Base-by-base conservation (phyloP, 1,140 invertebrate genomes). In the Cryptotermes secundus region DNA sequence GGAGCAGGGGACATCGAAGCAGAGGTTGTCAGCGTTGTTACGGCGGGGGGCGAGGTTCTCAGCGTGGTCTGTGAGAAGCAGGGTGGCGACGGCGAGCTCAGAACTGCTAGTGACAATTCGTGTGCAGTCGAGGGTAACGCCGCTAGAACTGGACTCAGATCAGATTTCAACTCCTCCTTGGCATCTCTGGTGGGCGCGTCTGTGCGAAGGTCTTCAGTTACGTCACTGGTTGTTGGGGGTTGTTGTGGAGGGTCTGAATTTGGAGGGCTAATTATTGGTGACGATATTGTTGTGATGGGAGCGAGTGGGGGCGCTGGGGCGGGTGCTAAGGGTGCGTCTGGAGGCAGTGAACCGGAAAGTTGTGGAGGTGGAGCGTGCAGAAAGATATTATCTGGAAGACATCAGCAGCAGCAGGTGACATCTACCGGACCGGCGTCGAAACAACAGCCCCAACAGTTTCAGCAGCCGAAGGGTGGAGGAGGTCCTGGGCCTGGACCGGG, bases 361-460 rank as follows among this genome's bases (percentile, higher is more conserved):
- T 85, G 84, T 80, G 84, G 84, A 16, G 84, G 84, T 26, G 84
- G 84, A 4, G 84, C 84, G 26, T 85, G 84, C 49, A 35, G 84
- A 26, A 85, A 85, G 72, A 65, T 85, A 22, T 72, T 82, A 14
- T 38, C 45, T 19, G 34, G 65, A 19, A 49, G 82, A 26, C 65
- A 79, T 31, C 81, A 38, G 34, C 84, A 83, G 26, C 84, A 85
- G 53, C 84, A 82, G 45, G 31, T 72, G 31, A 34, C 81, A 31
- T 24, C 81, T 34, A 10, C 38, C 10, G 59, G 59, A 38, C 34
- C 26, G 36, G 19, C 72, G 3, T 12, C 36, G 65, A 65, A 35
- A 16, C 53, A 34, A 12, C 82, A 42, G 24, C 83, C 45, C 19
- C 81, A 82, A 16, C 42, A 81, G 19, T 38, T 35, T 9, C 80